Conservation (phyloP, 2,797 vertebrate genomes). For the Menidia menidia region DNA sequence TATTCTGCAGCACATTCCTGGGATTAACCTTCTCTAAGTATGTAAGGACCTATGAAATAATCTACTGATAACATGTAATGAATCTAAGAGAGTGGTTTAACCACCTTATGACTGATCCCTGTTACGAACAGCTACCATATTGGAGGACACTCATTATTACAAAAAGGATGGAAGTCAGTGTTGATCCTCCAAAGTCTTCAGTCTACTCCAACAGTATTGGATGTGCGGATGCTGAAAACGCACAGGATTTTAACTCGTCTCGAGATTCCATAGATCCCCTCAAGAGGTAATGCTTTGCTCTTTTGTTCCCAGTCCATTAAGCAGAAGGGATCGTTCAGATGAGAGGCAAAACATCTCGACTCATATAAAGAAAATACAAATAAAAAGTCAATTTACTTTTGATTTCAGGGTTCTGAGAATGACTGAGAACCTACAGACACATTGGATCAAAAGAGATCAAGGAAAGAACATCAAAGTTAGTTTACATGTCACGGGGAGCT, state of each 20-base stretch:
- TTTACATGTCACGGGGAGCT: not conserved
- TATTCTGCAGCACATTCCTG: too few species aligned
- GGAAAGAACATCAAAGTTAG: conserved; percentile 1
- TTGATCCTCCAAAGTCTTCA: too few species aligned
- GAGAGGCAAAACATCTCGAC: not conserved
- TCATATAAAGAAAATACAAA: not conserved
- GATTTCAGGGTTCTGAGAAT: not conserved
- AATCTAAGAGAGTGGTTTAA: not conserved
- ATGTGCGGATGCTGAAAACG: too few species aligned
- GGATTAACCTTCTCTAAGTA: not conserved
- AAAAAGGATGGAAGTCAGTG: too few species aligned
- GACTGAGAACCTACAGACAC: not conserved
- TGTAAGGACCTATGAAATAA: not conserved
- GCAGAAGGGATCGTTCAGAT: not conserved
- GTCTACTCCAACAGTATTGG: too few species aligned
- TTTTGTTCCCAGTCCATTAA: not conserved
- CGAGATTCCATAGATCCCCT: not conserved
- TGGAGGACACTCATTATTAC: not conserved
- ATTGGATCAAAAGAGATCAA: conserved; percentile 8
- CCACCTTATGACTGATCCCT: not conserved
- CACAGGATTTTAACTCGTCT: not conserved
- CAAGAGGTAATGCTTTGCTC: not conserved
- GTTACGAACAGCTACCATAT: not conserved
- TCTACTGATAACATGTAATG: not conserved
- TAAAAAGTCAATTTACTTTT: not conserved